Percentiles rank a stretch among this genome's conserved stretches.
phyloP scores from a whole-genome alignment of 2,797 vertebrate genomes.

The Spondyliosoma cantharus region DNA sequence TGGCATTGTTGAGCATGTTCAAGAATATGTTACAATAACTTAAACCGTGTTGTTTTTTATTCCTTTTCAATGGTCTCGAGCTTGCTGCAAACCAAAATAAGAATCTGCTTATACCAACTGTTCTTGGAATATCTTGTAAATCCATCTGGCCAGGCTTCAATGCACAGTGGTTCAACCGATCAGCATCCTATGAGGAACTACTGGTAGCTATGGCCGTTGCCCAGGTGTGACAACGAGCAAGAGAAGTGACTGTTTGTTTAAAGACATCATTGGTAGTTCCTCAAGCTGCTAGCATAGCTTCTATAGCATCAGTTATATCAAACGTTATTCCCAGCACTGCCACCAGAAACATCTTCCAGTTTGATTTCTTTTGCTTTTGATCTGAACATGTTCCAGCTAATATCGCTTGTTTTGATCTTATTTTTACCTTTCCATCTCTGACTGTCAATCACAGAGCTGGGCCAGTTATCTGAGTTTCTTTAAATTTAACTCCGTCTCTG shows the following conservation, averaged over 20 bases:
- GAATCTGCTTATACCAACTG: not conserved
- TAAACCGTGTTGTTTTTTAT: not conserved
- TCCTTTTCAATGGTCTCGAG: not conserved
- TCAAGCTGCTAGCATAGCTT: no score
- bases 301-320: no score
- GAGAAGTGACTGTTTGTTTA: no score
- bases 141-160: no score
- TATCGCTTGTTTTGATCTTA: not conserved
- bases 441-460: not conserved
- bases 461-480: not conserved
- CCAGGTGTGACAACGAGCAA: no score
- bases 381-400: not conserved
- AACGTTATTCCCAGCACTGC: not conserved
- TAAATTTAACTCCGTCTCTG: slow-evolving; percentile 5
- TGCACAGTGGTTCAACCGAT: no score
- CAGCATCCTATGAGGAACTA: no score
- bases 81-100: not conserved
- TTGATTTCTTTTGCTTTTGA: not conserved
- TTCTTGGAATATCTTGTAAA: not conserved
- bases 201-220: no score
- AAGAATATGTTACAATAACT: no score
- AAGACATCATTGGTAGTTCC: no score
- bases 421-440: not conserved
- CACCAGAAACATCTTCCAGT: no score
- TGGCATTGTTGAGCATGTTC: not conserved